These are phyloP conservation scores for Telenomus remus DNA, from an alignment of 1,140 invertebrate genomes.

Conservation along the genomic window DNA sequence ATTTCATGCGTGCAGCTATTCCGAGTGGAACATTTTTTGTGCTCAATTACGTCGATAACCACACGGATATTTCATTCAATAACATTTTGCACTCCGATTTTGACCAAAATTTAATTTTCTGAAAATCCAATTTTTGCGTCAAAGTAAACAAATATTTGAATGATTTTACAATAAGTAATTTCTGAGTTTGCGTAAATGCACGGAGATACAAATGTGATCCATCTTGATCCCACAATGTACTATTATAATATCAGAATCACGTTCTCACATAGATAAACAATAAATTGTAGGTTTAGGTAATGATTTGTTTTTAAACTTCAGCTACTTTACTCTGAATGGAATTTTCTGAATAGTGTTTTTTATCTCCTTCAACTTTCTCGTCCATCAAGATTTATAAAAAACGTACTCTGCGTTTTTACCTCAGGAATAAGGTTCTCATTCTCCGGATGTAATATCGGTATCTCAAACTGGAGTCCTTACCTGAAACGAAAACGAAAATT, in stretches of 20 bases:
- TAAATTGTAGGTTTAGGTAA: constrained; percentile 11
- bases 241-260: constrained; percentile 34
- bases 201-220: constrained; percentile 27
- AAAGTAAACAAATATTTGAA: too few relatives aligned
- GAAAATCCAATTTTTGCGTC: too few relatives aligned
- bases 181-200: neutral
- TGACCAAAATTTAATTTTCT: too few relatives aligned
- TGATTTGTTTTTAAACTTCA: constrained; percentile 5
- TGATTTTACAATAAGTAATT: too few relatives aligned
- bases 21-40: constrained; percentile 7
- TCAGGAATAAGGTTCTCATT: neutral
- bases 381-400: neutral
- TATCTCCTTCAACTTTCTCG: too few relatives aligned
- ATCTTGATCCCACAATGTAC: constrained; percentile 21
- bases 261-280: constrained; percentile 39
- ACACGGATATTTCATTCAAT: too few relatives aligned
- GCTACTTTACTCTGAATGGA: too few relatives aligned
- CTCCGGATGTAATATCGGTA: too few relatives aligned
- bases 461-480: constrained; percentile 3
- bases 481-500: constrained; percentile 16
- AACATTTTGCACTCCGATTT: too few relatives aligned
- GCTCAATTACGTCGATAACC: constrained; percentile 10
- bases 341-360: too few relatives aligned
- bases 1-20: constrained; percentile 29
- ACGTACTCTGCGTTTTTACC: neutral